Evolutionary conservation across 2,113 vertebrate species (phyloP), one percentile per base, ranked within the genome.

Genomic region (Corythornis madagascariensis): DNA sequence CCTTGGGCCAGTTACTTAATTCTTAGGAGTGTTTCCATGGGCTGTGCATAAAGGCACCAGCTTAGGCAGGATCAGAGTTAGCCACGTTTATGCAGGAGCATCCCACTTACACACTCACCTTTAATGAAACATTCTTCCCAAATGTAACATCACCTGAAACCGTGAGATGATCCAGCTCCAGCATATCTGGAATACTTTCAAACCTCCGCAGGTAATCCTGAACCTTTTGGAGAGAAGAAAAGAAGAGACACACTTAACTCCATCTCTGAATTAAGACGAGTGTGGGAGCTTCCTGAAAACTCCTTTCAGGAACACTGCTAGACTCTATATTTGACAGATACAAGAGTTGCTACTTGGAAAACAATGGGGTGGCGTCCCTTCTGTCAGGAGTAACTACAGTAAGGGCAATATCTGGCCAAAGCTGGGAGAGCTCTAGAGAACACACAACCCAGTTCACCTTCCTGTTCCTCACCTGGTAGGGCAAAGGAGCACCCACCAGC

Each of bases 131-230:
- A 7, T 99, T 98, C 93, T 99, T 99, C 78, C 99, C 99, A 88
- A 99, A 99, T 11, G 99, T 99, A 92, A 99, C 99, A 74, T 99
- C 99, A 92, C 99, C 99, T 26, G 99, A 99, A 86, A 99, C 99
- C 0, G 99, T 99, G 76, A 99, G 98, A 95, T 99, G 99, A 97
- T 99, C 99, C 89, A 99, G 96, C 97, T 99, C 99, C 96, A 99
- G 98, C 98, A 99, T 99, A 94, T 99, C 99, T 8, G 99, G 99
- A 94, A 99, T 99, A 97, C 99, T 99, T 97, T 99, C 99, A 89
- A 99, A 99, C 77, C 99, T 98, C 66, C 97, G 98, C 97, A 99
- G 86, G 87, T 99, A 99, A 97, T 99, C 99, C 82, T 99, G 99
- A 83, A 99, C 99, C 99, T 99, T 96, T 81, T 9, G 22, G 89